Evolutionary conservation across 2,797 vertebrate genomes (phyloP), one percentile per base, ranked within the genome.

Genomic region (Sciurus carolinensis): DNA sequence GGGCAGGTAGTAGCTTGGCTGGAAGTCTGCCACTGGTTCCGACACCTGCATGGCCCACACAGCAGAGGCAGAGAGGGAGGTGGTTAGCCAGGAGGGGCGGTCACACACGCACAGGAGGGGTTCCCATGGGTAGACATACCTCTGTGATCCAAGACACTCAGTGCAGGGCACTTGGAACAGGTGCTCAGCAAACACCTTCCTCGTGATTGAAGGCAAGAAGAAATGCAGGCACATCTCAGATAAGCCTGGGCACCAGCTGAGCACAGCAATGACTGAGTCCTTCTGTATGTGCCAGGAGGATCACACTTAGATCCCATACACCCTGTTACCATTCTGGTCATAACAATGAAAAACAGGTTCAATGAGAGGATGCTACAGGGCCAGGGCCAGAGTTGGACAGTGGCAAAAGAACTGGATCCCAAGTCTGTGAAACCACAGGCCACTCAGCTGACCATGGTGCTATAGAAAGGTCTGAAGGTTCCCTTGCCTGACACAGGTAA

Each of bases 21-120:
- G 98, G 88, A 98, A 98, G 93, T 98, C 98, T 94, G 97, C 97
- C 39, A 44, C 87, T 17, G 97, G 96, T 95, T 99, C 98, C 1
- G 97, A 94, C 86, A 98, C 88, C 98, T 99, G 97, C 0, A 0
- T 0, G 18, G 81, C 64, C 77, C 97, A 97, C 11, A 95, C 2
- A 39, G 71, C 33, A 95, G 2, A 77, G 79, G 97, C 54, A 30
- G 39, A 92, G 88, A 93, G 54, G 18, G 62, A n/a, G 24, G n/a
- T 5, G 10, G 13, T 73, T n/a, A 95, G 92, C 36, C 69, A 69
- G 42, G 17, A 1, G 3, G 57, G 77, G 36, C 22, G 11, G 11
- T 15, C 47, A 5, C 15, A 42, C 8, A 15, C 0, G 1, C 3
- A 0, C 64, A n/a, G 0, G 28, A 36, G 9, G 17, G 5, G 7